Conservation (phyloP, 2,888 invertebrate species). For the Octodonta nipae region DNA sequence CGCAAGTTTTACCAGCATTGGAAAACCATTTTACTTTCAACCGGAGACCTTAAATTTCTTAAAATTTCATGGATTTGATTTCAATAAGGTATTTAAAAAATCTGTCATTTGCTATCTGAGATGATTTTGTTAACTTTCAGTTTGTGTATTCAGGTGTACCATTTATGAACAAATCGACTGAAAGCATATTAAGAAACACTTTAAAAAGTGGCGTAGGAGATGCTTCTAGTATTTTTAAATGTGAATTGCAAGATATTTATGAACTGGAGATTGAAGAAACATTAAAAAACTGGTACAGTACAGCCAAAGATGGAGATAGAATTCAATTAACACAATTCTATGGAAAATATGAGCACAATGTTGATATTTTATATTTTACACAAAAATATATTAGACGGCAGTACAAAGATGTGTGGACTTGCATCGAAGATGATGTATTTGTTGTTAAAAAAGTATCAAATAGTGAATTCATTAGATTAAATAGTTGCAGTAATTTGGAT, state of each 20-base stretch:
- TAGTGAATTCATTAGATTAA: conserved; percentile 24
- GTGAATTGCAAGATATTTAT: no score
- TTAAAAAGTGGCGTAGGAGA: conserved; percentile 27
- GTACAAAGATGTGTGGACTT: conserved; percentile 34
- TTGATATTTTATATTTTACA: conserved; percentile 42
- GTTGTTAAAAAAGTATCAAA: conserved; percentile 29
- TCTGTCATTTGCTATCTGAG: background rate
- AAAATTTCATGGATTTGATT: conserved; percentile 50
- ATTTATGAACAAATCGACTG: conserved; percentile 47
- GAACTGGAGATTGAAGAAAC: conserved; percentile 25
- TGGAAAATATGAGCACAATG: conserved; percentile 32
- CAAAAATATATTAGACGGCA: conserved; percentile 45
- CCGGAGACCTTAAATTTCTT: conserved; percentile 52
- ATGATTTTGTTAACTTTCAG: conserved; percentile 34
- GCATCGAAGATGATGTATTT: conserved; percentile 27
- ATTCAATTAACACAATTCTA: conserved; percentile 17
- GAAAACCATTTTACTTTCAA: conserved; percentile 49
- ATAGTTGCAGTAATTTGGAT: conserved; percentile 35
- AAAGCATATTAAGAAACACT: conserved; percentile 24
- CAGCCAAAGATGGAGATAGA: conserved; percentile 20
- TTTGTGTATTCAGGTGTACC: conserved; percentile 54
- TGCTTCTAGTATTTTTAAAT: conserved; percentile 23
- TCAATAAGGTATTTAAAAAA: conserved; percentile 52
- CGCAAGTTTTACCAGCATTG: conserved; percentile 45
- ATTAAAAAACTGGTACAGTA: conserved; percentile 31